Conservation (phyloP, 2,113 vertebrate genomes). For the Anoura caudifer region DNA sequence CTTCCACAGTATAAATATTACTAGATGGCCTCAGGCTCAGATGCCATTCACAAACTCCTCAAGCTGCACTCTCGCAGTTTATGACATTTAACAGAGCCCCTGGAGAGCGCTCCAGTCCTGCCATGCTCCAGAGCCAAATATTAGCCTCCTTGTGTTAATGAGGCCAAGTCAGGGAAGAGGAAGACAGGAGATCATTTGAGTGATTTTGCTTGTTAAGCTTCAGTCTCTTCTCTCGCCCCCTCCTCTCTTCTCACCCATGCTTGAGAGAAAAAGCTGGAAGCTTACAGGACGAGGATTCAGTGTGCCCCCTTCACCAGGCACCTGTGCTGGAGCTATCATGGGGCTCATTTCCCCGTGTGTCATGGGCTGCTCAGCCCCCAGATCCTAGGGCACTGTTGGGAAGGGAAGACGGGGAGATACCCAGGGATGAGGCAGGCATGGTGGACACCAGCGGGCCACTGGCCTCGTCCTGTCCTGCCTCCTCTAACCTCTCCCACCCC, state of each 20-base stretch:
- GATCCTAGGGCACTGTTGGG: background rate
- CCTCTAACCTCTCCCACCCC: background rate
- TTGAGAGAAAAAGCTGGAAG: background rate
- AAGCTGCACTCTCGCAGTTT: constrained; percentile 51
- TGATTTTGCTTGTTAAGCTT: constrained; percentile 68
- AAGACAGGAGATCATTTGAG: constrained; percentile 50
- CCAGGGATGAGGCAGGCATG: no score
- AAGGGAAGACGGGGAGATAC: background rate
- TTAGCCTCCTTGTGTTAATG: constrained; percentile 74
- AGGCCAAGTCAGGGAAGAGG: constrained; percentile 39
- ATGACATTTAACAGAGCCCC: constrained; percentile 76
- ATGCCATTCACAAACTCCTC: constrained; percentile 74
- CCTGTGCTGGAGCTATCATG: no score
- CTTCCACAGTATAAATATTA: constrained; percentile 75
- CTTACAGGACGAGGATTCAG: background rate
- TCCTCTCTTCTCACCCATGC: background rate
- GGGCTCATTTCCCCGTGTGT: background rate
- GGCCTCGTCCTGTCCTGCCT: background rate
- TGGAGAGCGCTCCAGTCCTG: constrained; percentile 62
- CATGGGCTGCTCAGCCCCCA: background rate
- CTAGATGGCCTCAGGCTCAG: constrained; percentile 74
- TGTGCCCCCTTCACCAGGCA: background rate
- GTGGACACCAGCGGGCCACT: background rate
- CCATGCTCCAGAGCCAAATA: constrained; percentile 61
- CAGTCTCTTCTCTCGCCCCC: background rate